These are phyloP conservation scores for Araneus ventricosus DNA, from an alignment of 1,140 invertebrate genomes.

Conservation along the genomic window DNA sequence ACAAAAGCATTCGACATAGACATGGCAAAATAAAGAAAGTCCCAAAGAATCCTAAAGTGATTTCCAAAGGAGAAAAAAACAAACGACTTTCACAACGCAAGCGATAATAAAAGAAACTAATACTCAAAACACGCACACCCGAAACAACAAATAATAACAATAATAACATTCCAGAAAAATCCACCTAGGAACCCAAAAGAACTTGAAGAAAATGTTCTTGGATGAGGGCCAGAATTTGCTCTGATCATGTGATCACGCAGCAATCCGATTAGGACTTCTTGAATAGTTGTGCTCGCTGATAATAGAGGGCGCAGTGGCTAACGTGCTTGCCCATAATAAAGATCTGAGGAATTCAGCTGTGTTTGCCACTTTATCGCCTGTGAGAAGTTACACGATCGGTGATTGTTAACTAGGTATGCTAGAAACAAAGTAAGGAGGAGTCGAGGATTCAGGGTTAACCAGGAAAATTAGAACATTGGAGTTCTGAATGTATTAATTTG, in stretches of 20 bases:
- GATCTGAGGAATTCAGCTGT: background rate
- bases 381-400: background rate
- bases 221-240: slow-evolving; percentile 68
- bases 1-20: background rate
- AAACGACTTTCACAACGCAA: slow-evolving; percentile 53
- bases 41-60: slow-evolving; percentile 69
- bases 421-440: background rate
- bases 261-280: slow-evolving; percentile 58
- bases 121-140: slow-evolving; percentile 71
- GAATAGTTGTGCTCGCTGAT: slow-evolving; percentile 38
- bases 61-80: slow-evolving; percentile 58
- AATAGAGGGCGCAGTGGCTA: slow-evolving; percentile 63
- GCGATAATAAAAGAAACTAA: slow-evolving; percentile 74
- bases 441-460: background rate
- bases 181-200: slow-evolving; percentile 63
- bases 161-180: slow-evolving; percentile 69
- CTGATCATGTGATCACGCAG: slow-evolving; percentile 65
- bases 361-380: slow-evolving; percentile 61
- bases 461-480: no score
- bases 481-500: no score
- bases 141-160: slow-evolving; percentile 75
- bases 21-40: background rate
- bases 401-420: background rate
- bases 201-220: slow-evolving; percentile 67
- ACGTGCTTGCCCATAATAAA: background rate